A percentile compares a stretch with the other conserved stretches of the same genome.
Evolutionary conservation across 2,888 invertebrate genomes (phyloP).

Genomic region (Asteroscopus sphinx): DNA sequence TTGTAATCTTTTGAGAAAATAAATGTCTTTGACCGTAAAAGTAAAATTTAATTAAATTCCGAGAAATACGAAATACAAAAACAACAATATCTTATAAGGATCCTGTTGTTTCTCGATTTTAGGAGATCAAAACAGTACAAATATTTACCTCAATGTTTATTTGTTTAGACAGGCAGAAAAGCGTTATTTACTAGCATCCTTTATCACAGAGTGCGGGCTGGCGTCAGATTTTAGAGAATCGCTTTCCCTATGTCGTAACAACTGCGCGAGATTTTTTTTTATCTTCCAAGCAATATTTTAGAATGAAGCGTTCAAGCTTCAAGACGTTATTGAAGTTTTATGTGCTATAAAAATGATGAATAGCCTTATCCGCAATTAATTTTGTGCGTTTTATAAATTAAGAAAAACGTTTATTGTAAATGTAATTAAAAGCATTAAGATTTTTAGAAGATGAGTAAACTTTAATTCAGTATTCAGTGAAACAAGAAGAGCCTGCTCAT

Average conservation of each 20-base stretch:
- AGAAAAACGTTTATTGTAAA: conserved; percentile 14
- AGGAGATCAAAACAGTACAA: neutral
- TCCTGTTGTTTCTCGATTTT: neutral
- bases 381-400: conserved; percentile 17
- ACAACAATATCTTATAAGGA: neutral
- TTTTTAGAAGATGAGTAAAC: conserved; percentile 7
- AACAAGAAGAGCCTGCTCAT: conserved; percentile 16
- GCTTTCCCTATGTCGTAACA: conserved; percentile 4
- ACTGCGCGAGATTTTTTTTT: conserved; percentile 22
- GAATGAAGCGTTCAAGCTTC: conserved; percentile 23
- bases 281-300: conserved; percentile 50
- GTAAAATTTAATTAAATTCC: neutral
- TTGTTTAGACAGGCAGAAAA: conserved; percentile 23
- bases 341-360: conserved; percentile 51
- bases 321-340: conserved; percentile 44
- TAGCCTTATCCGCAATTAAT: conserved; percentile 36
- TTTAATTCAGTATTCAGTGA: conserved; percentile 34
- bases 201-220: conserved; percentile 1
- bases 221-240: conserved; percentile 15
- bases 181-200: conserved; percentile 6
- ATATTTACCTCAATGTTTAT: conserved; percentile 14
- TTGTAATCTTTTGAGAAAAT: too few relatives aligned
- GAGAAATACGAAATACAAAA: neutral
- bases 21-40: too few relatives aligned
- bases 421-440: conserved; percentile 23